Evolutionary conservation across 2,888 invertebrate species (phyloP).

Genomic region (Vesta saturnalis): DNA sequence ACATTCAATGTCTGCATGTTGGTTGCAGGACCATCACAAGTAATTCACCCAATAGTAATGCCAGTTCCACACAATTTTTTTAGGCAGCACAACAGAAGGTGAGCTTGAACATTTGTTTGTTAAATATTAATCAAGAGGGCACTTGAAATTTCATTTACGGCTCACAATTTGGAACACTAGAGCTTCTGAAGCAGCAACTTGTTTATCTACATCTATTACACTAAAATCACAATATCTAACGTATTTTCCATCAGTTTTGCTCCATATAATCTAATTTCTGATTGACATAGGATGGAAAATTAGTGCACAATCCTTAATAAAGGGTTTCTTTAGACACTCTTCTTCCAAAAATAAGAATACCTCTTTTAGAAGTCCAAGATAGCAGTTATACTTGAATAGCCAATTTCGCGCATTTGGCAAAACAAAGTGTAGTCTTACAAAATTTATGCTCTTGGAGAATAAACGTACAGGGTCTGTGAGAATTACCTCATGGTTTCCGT

Average conservation of each 20-base stretch:
- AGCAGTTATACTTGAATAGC: conserved; percentile 10
- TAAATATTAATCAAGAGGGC: too few relatives aligned
- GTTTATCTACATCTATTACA: conserved; percentile 15
- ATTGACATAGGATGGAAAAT: conserved; percentile 5
- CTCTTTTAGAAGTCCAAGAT: conserved; percentile 18
- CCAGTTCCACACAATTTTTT: too few relatives aligned
- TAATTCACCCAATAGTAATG: too few relatives aligned
- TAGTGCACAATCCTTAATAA: conserved; percentile 10
- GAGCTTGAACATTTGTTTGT: too few relatives aligned
- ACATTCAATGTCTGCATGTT: too few relatives aligned
- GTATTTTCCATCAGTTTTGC: background rate
- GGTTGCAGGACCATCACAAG: too few relatives aligned
- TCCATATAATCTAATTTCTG: conserved; percentile 12
- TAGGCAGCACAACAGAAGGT: too few relatives aligned
- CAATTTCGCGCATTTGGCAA: conserved; percentile 22
- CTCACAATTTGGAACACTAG: too few relatives aligned
- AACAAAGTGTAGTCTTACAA: conserved; percentile 11
- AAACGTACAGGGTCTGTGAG: conserved; percentile 18
- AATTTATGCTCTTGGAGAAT: conserved; percentile 22
- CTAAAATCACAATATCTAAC: conserved; percentile 20
- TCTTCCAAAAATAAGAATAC: background rate
- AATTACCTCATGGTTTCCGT: conserved; percentile 16
- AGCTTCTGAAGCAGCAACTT: background rate
- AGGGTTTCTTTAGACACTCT: background rate
- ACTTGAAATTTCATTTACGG: too few relatives aligned